Base-by-base conservation (phyloP, 2,888 invertebrate species). In the Deroplatys truncata region DNA sequence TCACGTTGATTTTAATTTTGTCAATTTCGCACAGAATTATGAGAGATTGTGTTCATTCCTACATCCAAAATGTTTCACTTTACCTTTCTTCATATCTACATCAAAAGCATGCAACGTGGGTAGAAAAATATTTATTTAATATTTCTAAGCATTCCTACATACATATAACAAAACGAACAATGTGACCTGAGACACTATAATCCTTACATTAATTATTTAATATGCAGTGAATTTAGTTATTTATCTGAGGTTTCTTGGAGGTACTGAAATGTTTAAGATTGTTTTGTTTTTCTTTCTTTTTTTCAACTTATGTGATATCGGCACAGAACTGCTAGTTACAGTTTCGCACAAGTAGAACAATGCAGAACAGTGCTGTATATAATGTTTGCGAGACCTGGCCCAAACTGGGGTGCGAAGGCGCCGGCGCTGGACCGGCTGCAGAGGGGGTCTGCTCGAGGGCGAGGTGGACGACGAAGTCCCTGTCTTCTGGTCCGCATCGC, bases 401-500 rank as follows among this genome's bases (percentile, higher is more conserved):
- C 97, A 97, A 94, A 97, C 96, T 93, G 97, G 97, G 93, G 97
- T 96, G 94, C 97, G 96, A 93, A 97, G 96, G 92, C 96, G 96
- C 94, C 97, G 95, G 94, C 95, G 95, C 95, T 96, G 96, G 91
- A 95, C 94, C 92, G 96, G 95, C 93, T 94, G 94, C 93, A 93
- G 35, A 94, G 93, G 90, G 94, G 92, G 93, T 93, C 90, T 93
- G 93, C 92, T 94, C 90, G 94, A 94, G 92, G 93, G 93, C 84
- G 94, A 93, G 91, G 93, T 93, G 15, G 94, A 94, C 91, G 94
- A 92, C 90, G 94, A 92, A 88, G 94, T 93, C 91, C 94, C 93
- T 91, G 94, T 93, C 92, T 94, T 94, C 94, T 94, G 92, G 92
- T 92, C 93, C 92, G 92, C 92, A 88, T 90, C 91, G 85, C 89